Conservation (phyloP, 1,140 invertebrate genomes). For the Meteorus sp. region DNA sequence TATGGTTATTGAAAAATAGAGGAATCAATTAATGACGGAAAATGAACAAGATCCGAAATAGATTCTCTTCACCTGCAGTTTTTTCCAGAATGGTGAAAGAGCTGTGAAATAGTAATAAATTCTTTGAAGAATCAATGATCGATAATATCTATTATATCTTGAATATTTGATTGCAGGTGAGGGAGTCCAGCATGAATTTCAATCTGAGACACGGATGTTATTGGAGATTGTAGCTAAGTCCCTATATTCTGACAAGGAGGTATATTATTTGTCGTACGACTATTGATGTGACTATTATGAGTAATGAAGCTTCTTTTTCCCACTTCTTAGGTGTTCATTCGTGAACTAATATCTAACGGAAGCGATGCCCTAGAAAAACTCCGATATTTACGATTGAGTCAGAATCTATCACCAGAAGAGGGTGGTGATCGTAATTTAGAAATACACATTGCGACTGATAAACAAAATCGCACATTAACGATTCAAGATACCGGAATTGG, state of each 20-base stretch:
- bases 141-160: too few species aligned
- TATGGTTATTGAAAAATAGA: background rate
- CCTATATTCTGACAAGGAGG: conserved; percentile 96
- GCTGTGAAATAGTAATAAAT: too few species aligned
- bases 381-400: conserved; percentile 70
- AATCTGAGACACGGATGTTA: conserved; percentile 94
- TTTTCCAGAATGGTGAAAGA: too few species aligned
- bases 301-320: conserved; percentile 5
- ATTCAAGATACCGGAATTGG: conserved; percentile 94
- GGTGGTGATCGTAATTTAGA: conserved; percentile 70
- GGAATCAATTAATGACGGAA: background rate
- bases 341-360: conserved; percentile 95
- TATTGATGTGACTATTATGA: background rate
- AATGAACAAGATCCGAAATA: too few species aligned
- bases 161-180: too few species aligned
- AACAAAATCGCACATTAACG: conserved; percentile 79
- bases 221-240: conserved; percentile 97
- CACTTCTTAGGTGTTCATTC: conserved; percentile 79
- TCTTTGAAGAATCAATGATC: too few species aligned
- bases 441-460: conserved; percentile 89
- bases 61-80: too few species aligned
- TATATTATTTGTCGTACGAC: conserved; percentile 44
- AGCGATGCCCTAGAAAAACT: conserved; percentile 97
- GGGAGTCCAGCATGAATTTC: conserved; percentile 77
- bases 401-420: conserved; percentile 51